These are phyloP conservation scores for Platanista minor DNA, from an alignment of 2,113 vertebrate genomes.

Conservation along the genomic window DNA sequence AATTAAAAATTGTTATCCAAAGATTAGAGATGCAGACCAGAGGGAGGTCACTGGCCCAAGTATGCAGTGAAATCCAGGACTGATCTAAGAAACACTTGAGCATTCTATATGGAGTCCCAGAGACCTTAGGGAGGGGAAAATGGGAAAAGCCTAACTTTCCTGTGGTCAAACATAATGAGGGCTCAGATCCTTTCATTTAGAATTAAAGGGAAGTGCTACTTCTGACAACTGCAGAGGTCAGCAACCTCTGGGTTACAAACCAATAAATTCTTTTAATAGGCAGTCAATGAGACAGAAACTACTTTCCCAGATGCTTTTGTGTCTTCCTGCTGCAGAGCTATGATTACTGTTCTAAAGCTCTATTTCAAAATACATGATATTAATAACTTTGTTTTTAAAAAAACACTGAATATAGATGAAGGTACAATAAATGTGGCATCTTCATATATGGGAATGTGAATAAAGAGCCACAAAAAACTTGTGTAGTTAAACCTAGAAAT, in stretches of 20 bases:
- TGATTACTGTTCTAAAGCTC: background rate
- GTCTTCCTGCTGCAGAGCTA: background rate
- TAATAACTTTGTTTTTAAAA: background rate
- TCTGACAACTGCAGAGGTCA: constrained; percentile 55
- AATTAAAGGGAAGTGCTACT: constrained; percentile 33
- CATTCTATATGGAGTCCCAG: background rate
- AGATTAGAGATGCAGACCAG: background rate
- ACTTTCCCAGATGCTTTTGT: constrained; percentile 54
- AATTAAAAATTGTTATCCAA: background rate
- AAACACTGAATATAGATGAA: background rate
- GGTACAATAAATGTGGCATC: background rate
- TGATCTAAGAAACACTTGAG: background rate
- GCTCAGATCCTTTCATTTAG: constrained; percentile 4
- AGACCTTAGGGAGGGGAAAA: background rate
- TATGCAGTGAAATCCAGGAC: background rate
- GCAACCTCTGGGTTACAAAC: constrained; percentile 51
- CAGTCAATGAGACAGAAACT: constrained; percentile 24
- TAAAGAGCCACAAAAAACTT: background rate
- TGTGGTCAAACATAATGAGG: constrained; percentile 18
- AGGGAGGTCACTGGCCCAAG: background rate
- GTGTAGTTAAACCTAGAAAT: background rate
- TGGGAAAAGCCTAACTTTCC: background rate
- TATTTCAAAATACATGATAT: background rate
- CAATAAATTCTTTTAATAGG: constrained; percentile 57
- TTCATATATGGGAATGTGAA: background rate